A percentile compares a stretch with the other conserved stretches of the same genome.
Evolutionary conservation across 2,888 invertebrate species (phyloP).

Genomic region (Copidosoma aretas): DNA sequence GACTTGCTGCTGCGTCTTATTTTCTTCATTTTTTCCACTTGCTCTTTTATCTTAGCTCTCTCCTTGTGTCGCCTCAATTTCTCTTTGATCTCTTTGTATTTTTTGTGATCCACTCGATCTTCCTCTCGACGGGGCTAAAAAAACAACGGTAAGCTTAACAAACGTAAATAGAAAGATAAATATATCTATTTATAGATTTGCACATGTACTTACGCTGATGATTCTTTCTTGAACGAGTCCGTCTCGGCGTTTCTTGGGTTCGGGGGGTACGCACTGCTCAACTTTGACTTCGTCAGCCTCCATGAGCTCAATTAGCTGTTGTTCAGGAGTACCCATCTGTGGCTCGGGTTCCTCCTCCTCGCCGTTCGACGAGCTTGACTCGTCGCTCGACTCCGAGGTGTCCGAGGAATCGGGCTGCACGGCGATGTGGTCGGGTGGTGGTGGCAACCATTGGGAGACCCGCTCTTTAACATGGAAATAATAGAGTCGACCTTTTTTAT

Average conservation of each 20-base stretch:
- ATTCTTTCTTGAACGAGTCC: conserved; percentile 71
- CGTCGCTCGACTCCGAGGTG: conserved; percentile 61
- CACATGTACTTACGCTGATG: conserved; percentile 71
- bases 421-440: conserved; percentile 61
- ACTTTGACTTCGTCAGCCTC: conserved; percentile 39
- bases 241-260: conserved; percentile 63
- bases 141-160: background rate
- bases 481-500: conserved; percentile 83
- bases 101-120: conserved; percentile 75
- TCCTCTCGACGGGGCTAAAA: conserved; percentile 80
- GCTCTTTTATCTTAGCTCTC: conserved; percentile 64
- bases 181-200: conserved; percentile 12
- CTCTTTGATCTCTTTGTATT: conserved; percentile 81
- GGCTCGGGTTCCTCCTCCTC: conserved; percentile 61
- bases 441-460: conserved; percentile 80
- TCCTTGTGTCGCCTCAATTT: conserved; percentile 75
- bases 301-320: conserved; percentile 47
- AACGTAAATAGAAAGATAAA: conserved; percentile 21
- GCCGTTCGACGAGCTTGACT: conserved; percentile 62
- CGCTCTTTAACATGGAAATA: conserved; percentile 87
- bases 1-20: conserved; percentile 58
- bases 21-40: conserved; percentile 63
- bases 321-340: conserved; percentile 38
- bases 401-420: conserved; percentile 63
- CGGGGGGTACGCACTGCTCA: conserved; percentile 35